phyloP scores from a whole-genome alignment of 92 coral and sea anemone genomes.

The Isaurus tuberculatus region DNA sequence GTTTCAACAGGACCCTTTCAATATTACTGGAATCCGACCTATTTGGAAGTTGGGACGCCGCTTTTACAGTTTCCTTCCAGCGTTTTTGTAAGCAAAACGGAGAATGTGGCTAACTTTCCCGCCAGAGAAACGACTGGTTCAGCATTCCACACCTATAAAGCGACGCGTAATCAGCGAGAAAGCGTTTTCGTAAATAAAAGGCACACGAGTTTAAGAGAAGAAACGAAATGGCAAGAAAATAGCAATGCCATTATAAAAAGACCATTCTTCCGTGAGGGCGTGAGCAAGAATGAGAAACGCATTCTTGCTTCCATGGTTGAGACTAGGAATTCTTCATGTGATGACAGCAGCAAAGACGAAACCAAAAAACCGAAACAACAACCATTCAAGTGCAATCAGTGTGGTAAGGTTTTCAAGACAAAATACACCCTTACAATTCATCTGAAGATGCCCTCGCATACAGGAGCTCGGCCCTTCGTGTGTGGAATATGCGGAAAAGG shows the following conservation, averaged over 20 bases:
- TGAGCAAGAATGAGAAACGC: background rate
- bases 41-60: slow-evolving; percentile 10
- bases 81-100: slow-evolving; percentile 7
- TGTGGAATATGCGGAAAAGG: slow-evolving; percentile 99
- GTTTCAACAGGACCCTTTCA: slow-evolving; percentile 10
- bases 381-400: slow-evolving; percentile 89
- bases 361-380: slow-evolving; percentile 45
- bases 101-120: background rate
- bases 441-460: slow-evolving; percentile 97
- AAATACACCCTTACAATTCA: slow-evolving; percentile 98
- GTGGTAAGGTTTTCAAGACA: slow-evolving; percentile 97
- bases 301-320: slow-evolving; percentile 7
- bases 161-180: background rate
- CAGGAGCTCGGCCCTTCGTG: slow-evolving; percentile 99
- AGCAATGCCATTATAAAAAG: background rate
- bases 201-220: background rate
- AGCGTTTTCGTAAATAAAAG: background rate
- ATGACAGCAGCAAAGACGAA: slow-evolving; percentile 2
- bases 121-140: background rate
- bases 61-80: background rate
- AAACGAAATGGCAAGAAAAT: background rate
- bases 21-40: slow-evolving; percentile 2
- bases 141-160: background rate
- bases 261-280: background rate
- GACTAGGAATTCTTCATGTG: background rate